Evolutionary conservation across 2,797 vertebrate species (phyloP), one percentile per base, ranked within the genome.

Genomic region (Danio kyathit): DNA sequence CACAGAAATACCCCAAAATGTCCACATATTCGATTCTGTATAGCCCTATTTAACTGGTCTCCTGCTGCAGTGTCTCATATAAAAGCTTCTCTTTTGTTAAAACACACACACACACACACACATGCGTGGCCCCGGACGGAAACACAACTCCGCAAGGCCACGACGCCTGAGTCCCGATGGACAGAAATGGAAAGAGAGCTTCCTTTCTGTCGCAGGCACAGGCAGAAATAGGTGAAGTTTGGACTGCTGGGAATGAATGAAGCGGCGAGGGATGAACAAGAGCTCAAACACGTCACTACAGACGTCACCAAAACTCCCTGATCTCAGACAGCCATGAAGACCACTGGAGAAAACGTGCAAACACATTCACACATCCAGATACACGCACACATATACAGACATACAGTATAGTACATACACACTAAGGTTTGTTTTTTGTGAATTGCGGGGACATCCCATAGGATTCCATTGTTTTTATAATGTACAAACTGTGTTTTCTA

Each of bases 181-280:
- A 48, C n/a, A n/a, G 56, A 74, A 48, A 38, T 40, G 14, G 57
- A 46, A 43, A 17, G 19, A 29, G 72, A 74, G 56, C 46, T 76
- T 64, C 60, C 74, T 63, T 14, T 76, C 46, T 63, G 44, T 76
- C 74, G 17, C 41, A 74, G 56, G 56, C 71, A 56, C 41, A 71
- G 71, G 71, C 71, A 74, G 17, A 74, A 74, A 74, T 74, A 74
- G 46, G 48, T 74, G 51, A 40, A 63, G 67, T 67, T 79, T 64
- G 59, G 14, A 63, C 57, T 64, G 48, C 67, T 72, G 69, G 78
- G 69, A 64, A 54, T 73, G 59, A 73, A 80, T 46, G 19, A 56
- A 46, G 49, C 17, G 63, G 40, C 5, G 12, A 54, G 69, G 69
- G 29, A 79, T n/a, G 12, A 61, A 48, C 7, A 7, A 69, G 49